Evolutionary conservation across 1,140 invertebrate genomes (phyloP), one percentile per base, ranked within the genome.

Genomic region (Macrostomum lignano): DNA sequence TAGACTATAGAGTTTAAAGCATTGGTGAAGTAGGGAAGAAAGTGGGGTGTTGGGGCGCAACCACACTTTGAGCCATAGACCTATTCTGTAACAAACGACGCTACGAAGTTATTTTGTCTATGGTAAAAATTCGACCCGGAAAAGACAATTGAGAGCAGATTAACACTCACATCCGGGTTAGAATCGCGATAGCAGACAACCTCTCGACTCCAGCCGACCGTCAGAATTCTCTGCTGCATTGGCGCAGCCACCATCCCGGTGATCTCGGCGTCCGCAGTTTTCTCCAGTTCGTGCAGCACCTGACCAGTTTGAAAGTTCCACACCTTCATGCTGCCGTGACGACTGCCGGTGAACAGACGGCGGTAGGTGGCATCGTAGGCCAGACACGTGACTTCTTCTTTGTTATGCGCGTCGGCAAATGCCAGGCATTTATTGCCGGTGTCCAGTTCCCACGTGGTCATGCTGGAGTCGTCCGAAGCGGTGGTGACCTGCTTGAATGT

Each of bases 401-500:
- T 47, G 10, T 47, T 49, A 35, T 57, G 54, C 31, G 54, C 52
- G 43, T 53, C 50, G 10, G 48, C 42, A 36, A 55, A 52, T n/a
- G n/a, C n/a, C n/a, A n/a, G n/a, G n/a, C n/a, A n/a, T n/a, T n/a
- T n/a, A n/a, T n/a, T n/a, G n/a, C 54, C 54, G 28, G 44, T 51
- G 33, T 53, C 47, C 10, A 55, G 39, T 31, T 57, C 52, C 54
- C 54, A 57, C n/a, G 52, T 44, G 10, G 46, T 46, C 24, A 57
- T 46, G 15, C 44, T 44, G 4, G 51, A 55, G n/a, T 53, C 52
- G 29, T 57, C 52, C 39, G 51, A 49, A n/a, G 48, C 52, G 11
- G 54, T 57, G n/a, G 52, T 52, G 21, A 57, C 49, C 47, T 55
- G 51, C 45, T 49, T 52, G 36, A 54, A 51, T 6, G 47, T 43